phyloP scores from a whole-genome alignment of 2,888 invertebrate genomes.

The Polyommatus icarus region DNA sequence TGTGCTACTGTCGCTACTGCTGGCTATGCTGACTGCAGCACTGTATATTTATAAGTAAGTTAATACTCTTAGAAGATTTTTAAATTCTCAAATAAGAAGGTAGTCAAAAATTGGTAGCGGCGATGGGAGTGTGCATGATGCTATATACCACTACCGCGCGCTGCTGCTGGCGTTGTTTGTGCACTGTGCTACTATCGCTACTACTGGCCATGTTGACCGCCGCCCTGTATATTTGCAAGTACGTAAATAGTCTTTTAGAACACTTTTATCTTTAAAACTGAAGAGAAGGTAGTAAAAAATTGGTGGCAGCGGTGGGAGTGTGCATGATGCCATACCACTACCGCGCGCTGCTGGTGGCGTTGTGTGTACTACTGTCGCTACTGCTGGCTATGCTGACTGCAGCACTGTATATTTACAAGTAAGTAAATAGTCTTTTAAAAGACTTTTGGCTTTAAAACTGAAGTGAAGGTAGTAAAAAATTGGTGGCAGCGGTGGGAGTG shows the following conservation, averaged over 20 bases:
- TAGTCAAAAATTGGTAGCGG: neutral
- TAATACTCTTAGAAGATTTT: neutral
- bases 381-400: constrained; percentile 81
- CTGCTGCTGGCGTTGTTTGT: constrained; percentile 76
- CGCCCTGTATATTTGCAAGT: constrained; percentile 89
- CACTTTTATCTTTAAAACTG: neutral
- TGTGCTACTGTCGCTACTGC: constrained; percentile 85
- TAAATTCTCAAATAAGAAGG: neutral
- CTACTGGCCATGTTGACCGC: constrained; percentile 86
- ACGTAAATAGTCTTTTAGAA: constrained; percentile 36
- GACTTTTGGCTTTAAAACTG: neutral
- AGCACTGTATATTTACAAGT: constrained; percentile 89
- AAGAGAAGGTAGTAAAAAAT: neutral
- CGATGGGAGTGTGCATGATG: too few relatives aligned
- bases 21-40: constrained; percentile 86
- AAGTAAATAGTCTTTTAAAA: constrained; percentile 38
- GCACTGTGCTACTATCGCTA: constrained; percentile 86
- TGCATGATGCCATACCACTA: too few relatives aligned
- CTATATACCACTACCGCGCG: too few relatives aligned
- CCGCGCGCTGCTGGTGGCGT: too few relatives aligned
- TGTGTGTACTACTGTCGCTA: constrained; percentile 84
- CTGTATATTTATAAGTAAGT: constrained; percentile 87
- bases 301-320: neutral
- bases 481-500: constrained; percentile 73
- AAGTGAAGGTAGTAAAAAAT: neutral